Conservation (phyloP, 2,797 vertebrate species). For the Parauchenoglanis ngamensis region DNA sequence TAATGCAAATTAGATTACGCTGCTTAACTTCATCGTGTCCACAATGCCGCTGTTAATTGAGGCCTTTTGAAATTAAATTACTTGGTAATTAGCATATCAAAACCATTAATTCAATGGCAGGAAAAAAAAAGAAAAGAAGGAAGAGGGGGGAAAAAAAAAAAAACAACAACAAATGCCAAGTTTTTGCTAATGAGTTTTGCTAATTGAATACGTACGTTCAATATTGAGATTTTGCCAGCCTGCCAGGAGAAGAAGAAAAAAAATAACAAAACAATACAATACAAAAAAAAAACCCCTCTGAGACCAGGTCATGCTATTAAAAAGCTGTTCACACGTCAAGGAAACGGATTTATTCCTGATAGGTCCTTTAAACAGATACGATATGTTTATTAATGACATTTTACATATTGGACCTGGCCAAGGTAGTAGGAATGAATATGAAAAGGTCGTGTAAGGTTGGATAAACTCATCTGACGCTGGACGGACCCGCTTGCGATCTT, state of each 20-base stretch:
- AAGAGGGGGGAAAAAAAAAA: slow-evolving; percentile 71
- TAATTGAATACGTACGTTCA: slow-evolving; percentile 95
- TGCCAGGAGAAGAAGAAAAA: slow-evolving; percentile 56
- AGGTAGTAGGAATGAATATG: not conserved
- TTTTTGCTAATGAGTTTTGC: slow-evolving; percentile 97
- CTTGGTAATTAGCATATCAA: slow-evolving; percentile 99
- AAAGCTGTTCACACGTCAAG: slow-evolving; percentile 64
- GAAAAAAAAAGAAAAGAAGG: slow-evolving; percentile 58
- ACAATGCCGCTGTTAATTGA: slow-evolving; percentile 99
- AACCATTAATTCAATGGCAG: slow-evolving; percentile 98
- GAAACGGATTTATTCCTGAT: slow-evolving; percentile 49
- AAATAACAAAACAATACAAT: slow-evolving; percentile 50
- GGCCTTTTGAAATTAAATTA: slow-evolving; percentile 99
- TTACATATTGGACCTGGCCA: not conserved
- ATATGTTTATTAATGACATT: slow-evolving; percentile 1
- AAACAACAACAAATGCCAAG: slow-evolving; percentile 96
- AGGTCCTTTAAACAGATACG: slow-evolving; percentile 9
- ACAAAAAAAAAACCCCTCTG: slow-evolving; percentile 50
- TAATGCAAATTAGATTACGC: slow-evolving; percentile 99
- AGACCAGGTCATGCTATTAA: slow-evolving; percentile 56
- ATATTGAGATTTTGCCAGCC: slow-evolving; percentile 69
- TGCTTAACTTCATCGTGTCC: slow-evolving; percentile 99
- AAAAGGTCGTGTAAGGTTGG: not conserved
- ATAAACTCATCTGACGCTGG: not conserved
- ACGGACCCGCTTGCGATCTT: not conserved